Percentiles rank a stretch among this genome's conserved stretches.
Evolutionary conservation across 1,140 invertebrate genomes (phyloP).

Genomic region (Drosophila ficusphila): DNA sequence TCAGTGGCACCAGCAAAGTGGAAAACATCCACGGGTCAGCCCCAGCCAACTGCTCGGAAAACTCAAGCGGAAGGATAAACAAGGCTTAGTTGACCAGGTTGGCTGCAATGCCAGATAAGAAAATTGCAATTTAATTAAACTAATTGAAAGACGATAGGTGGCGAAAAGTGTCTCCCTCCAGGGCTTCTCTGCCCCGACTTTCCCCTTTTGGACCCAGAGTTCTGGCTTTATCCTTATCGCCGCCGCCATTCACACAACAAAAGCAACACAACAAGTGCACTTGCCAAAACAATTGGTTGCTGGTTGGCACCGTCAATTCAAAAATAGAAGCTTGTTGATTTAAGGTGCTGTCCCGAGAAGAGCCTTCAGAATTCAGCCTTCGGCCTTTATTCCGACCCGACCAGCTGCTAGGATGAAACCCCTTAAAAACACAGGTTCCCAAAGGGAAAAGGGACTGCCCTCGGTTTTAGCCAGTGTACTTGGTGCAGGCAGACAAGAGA

Average conservation of each 20-base stretch:
- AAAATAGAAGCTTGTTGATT: too few species aligned
- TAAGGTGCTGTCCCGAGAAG: too few species aligned
- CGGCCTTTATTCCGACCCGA: too few species aligned
- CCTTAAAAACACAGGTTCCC: too few species aligned
- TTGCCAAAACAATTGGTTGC: neutral
- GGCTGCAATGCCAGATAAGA: constrained; percentile 50
- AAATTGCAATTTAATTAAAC: constrained; percentile 75
- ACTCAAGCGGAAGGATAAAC: constrained; percentile 37
- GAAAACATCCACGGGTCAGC: neutral
- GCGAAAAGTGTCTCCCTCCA: constrained; percentile 30
- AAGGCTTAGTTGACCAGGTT: constrained; percentile 49
- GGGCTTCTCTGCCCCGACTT: constrained; percentile 3
- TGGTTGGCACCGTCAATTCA: too few species aligned
- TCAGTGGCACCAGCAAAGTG: neutral
- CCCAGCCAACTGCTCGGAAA: neutral
- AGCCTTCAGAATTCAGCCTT: too few species aligned
- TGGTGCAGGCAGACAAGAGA: constrained; percentile 21
- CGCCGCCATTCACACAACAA: constrained; percentile 40
- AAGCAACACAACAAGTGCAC: constrained; percentile 23
- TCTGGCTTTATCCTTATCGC: constrained; percentile 67
- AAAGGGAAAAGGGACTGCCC: too few species aligned
- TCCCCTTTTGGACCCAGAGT: neutral
- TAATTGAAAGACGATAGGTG: constrained; percentile 79
- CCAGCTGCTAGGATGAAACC: too few species aligned
- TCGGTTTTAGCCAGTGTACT: constrained; percentile 4